Evolutionary conservation across 2,888 invertebrate species (phyloP), one percentile per base, ranked within the genome.

Genomic region (Lampropteryx suffumata): DNA sequence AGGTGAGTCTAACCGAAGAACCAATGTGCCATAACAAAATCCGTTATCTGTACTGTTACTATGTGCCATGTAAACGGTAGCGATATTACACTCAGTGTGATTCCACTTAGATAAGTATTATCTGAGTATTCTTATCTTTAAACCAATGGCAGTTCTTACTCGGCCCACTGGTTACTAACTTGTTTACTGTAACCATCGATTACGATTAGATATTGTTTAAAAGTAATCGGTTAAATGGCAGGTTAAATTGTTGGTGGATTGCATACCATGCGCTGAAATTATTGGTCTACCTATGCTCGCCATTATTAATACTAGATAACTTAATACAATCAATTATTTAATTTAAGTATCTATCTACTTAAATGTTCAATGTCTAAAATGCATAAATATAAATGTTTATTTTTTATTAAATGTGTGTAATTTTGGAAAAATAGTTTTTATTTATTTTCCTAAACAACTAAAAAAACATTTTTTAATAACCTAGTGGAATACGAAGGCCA

Each of bases 401-500:
- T 54, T 55, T 57, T 27, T 30, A 61, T 53, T 52, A 54, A 61
- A 57, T 61, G 52, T 49, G 55, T 57, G 56, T 61, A 50, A 55
- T 47, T 52, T 52, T 48, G 29, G 35, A 48, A 17, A 1, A 10
- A 0, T 11, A 41, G 36, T 42, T 3, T 46, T 1, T 33, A 46
- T 47, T 41, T 5, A 10, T 10, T 21, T 4, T 11, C 17, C 14
- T 29, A 12, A 17, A n/a, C n/a, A n/a, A n/a, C n/a, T n/a, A n/a
- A n/a, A n/a, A n/a, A n/a, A n/a, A n/a, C n/a, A n/a, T n/a, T n/a
- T n/a, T n/a, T n/a, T n/a, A n/a, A n/a, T n/a, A n/a, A n/a, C n/a
- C n/a, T n/a, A n/a, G n/a, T n/a, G n/a, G n/a, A n/a, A n/a, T n/a
- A n/a, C n/a, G n/a, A n/a, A n/a, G n/a, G n/a, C n/a, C n/a, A n/a